Conservation (phyloP, 2,797 vertebrate genomes). For the Xenopus petersii region DNA sequence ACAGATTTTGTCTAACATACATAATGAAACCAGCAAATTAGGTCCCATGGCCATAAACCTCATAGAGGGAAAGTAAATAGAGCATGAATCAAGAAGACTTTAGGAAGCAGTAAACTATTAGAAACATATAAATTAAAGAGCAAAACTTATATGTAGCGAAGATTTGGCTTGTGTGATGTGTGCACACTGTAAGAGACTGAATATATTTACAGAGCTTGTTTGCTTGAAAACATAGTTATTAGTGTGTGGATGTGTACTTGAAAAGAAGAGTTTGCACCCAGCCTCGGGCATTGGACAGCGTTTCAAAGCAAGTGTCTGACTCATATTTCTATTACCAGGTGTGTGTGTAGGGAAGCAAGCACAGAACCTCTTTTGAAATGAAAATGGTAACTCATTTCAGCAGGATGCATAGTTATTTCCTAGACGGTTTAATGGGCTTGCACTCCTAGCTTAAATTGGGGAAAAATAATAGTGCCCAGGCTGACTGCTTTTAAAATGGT, state of each 20-base stretch:
- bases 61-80: slow-evolving; percentile 69
- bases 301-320: slow-evolving; percentile 70
- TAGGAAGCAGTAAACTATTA: slow-evolving; percentile 68
- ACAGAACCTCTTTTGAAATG: slow-evolving; percentile 57
- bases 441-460: slow-evolving; percentile 57
- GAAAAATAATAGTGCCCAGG: slow-evolving; percentile 61
- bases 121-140: slow-evolving; percentile 64
- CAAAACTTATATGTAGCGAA: slow-evolving; percentile 56
- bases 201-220: slow-evolving; percentile 60
- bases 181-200: slow-evolving; percentile 38
- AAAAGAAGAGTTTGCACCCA: slow-evolving; percentile 54
- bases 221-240: slow-evolving; percentile 64
- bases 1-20: slow-evolving; percentile 70
- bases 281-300: slow-evolving; percentile 64
- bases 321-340: slow-evolving; percentile 63
- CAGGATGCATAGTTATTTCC: slow-evolving; percentile 63
- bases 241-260: slow-evolving; percentile 45
- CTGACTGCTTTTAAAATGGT: slow-evolving; percentile 67
- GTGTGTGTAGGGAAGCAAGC: slow-evolving; percentile 54
- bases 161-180: slow-evolving; percentile 51
- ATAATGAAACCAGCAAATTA: slow-evolving; percentile 74
- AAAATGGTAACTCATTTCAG: slow-evolving; percentile 58
- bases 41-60: slow-evolving; percentile 71
- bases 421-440: slow-evolving; percentile 60
- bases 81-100: slow-evolving; percentile 71